These are phyloP conservation scores for Lepidocyrtoides sp. DNA, from an alignment of 2,888 invertebrate species.

Conservation along the genomic window DNA sequence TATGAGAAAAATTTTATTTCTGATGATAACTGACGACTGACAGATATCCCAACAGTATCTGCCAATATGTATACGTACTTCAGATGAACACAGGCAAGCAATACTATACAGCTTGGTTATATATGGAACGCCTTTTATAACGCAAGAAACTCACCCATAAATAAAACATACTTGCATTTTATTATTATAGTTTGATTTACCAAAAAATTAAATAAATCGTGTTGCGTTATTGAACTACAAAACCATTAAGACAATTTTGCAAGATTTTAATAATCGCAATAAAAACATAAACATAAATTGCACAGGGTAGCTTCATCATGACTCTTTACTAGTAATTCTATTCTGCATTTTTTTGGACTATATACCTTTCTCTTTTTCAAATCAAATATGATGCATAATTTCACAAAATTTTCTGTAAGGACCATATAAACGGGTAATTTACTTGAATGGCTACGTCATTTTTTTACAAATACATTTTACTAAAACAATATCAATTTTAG, in stretches of 20 bases:
- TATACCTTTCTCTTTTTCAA: slow-evolving; percentile 49
- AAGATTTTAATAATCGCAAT: slow-evolving; percentile 34
- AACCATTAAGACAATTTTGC: slow-evolving; percentile 45
- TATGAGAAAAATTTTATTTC: neutral
- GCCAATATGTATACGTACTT: neutral
- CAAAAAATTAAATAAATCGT: slow-evolving; percentile 27
- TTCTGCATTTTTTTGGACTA: neutral
- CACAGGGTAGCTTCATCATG: neutral
- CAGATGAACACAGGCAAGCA: too few species aligned
- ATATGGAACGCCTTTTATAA: too few species aligned
- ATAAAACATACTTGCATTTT: neutral
- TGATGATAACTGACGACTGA: neutral
- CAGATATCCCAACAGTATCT: neutral
- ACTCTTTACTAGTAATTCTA: too few species aligned
- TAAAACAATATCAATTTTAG: slow-evolving; percentile 15
- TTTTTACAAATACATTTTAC: slow-evolving; percentile 5
- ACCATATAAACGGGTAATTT: slow-evolving; percentile 10
- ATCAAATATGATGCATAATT: slow-evolving; percentile 13
- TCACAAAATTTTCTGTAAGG: neutral
- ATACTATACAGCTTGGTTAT: too few species aligned
- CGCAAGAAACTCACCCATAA: too few species aligned
- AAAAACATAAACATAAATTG: slow-evolving; percentile 9
- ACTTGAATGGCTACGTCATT: slow-evolving; percentile 10
- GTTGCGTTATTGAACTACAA: slow-evolving; percentile 50
- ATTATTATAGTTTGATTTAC: neutral